Evolutionary conservation across 2,113 vertebrate species (phyloP).

Genomic region (Petaurus breviceps): DNA sequence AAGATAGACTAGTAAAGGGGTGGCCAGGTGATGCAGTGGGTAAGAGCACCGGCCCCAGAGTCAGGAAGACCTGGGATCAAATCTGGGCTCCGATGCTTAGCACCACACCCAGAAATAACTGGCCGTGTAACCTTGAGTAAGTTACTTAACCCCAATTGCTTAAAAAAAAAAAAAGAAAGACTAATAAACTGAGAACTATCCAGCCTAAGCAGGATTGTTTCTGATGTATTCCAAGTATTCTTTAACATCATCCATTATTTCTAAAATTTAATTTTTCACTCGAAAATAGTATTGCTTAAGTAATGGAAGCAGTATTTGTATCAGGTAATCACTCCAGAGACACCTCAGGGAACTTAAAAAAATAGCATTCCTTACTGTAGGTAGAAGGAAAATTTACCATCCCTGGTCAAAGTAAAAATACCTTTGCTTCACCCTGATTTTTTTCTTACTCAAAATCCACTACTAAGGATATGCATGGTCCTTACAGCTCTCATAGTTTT

Average conservation of each 20-base stretch:
- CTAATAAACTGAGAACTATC: neutral
- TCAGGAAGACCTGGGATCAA: no score
- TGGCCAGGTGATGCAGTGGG: no score
- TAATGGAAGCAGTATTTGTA: neutral
- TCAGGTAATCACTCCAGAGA: neutral
- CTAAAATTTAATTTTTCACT: neutral
- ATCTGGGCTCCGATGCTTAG: no score
- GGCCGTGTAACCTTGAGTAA: no score
- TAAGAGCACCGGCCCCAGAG: no score
- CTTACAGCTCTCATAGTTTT: neutral
- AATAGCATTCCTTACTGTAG: neutral
- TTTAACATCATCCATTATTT: neutral
- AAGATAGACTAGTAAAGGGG: neutral
- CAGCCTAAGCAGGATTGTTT: neutral
- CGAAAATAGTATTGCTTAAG: neutral
- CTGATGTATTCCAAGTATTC: neutral
- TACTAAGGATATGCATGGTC: neutral
- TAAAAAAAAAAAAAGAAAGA: no score
- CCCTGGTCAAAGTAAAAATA: neutral
- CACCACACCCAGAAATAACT: no score
- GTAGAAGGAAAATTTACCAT: neutral
- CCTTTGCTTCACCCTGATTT: neutral
- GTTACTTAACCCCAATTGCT: no score
- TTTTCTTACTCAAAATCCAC: neutral
- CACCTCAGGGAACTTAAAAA: neutral